These are phyloP conservation scores for Phoenicopterus ruber DNA, from an alignment of 2,113 vertebrate genomes.

Conservation along the genomic window DNA sequence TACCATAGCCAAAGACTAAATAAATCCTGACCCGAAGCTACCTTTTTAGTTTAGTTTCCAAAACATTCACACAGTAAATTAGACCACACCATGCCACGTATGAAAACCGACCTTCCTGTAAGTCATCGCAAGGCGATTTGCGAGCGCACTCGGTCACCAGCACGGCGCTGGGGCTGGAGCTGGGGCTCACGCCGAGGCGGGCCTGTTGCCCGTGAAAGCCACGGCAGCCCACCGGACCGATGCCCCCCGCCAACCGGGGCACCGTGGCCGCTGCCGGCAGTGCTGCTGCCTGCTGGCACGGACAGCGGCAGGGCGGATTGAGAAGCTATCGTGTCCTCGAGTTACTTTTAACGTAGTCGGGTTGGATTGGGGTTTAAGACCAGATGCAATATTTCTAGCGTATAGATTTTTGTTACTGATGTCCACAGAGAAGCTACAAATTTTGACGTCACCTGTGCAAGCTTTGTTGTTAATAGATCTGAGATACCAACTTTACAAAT, in stretches of 20 bases:
- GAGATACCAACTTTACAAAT: neutral
- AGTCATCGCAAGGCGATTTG: neutral
- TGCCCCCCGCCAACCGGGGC: neutral
- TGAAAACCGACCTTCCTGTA: neutral
- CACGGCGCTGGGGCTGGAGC: rapidly evolving
- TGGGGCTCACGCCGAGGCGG: neutral
- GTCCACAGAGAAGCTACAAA: neutral
- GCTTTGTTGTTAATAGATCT: neutral
- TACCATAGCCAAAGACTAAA: neutral
- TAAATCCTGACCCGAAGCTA: neutral
- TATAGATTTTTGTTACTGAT: neutral
- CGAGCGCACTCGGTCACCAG: neutral
- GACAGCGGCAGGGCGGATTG: neutral
- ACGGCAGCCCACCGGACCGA: rapidly evolving
- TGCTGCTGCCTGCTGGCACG: neutral
- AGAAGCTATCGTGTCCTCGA: neutral
- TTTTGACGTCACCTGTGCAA: neutral
- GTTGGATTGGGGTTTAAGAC: neutral
- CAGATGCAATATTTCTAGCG: neutral
- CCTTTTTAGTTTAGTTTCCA: neutral
- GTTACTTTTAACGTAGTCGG: neutral
- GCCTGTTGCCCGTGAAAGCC: neutral
- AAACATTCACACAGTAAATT: neutral
- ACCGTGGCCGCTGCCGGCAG: neutral
- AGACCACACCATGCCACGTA: neutral